Evolutionary conservation across 2,113 vertebrate genomes (phyloP), one percentile per base, ranked within the genome.

Genomic region (Mormoops blainvillei): DNA sequence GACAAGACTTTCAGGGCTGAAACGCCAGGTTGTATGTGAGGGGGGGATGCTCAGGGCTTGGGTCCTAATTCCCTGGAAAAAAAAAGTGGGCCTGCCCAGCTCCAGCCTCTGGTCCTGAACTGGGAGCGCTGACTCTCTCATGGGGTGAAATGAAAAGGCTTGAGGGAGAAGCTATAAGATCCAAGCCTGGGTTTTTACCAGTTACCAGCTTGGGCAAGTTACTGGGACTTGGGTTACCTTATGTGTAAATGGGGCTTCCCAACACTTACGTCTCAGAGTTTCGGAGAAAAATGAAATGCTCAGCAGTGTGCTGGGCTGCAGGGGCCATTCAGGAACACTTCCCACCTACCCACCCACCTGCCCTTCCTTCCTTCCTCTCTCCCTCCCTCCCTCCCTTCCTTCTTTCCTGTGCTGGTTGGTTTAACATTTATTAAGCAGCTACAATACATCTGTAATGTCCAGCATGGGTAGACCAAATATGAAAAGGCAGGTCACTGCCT

Each of bases 121-220:
- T 0, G 0, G 61, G 36, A 10, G 36, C 9, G 11, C 61, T 4
- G 50, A 63, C 33, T 4, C 6, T 76, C 31, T 22, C 12, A 8
- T 0, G 15, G 2, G 16, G 12, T 26, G 3, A 24, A 41, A 45
- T 16, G 61, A 33, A 36, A 52, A 71, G 12, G 41, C 18, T n/a
- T 0, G 6, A 56, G 36, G 2, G 18, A 31, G 63, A 31, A 65
- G 65, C 19, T 10, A 8, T 31, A 48, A 77, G 54, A 19, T 7
- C 50, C 77, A 22, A 28, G 89, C 31, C 38, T 16, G 33, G 50
- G 28, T 63, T 76, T 73, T 31, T 18, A 67, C 16, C 13, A 18
- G 78, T 38, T 45, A 31, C 71, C 54, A 67, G 68, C 19, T 4
- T 12, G 87, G 71, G 45, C 50, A 33, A 71, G 38, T 95, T 20